Conservation (phyloP, 2,888 invertebrate genomes). For the Cataglyphis rosenhaueri region DNA sequence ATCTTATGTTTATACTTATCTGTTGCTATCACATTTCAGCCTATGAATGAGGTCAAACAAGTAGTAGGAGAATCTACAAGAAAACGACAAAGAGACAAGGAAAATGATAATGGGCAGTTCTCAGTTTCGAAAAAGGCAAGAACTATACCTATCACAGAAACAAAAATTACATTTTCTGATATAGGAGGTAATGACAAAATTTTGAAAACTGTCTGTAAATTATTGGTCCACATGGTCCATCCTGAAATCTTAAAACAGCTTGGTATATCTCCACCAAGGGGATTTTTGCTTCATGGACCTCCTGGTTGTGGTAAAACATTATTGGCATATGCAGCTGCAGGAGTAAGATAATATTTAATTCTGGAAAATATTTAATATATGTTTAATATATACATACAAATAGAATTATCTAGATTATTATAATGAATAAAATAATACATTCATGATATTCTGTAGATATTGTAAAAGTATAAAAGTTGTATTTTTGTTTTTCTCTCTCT, state of each 20-base stretch:
- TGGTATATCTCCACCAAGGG: constrained; percentile 95
- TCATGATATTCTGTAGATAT: background rate
- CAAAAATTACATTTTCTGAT: constrained; percentile 89
- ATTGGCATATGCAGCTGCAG: constrained; percentile 93
- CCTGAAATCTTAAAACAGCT: constrained; percentile 95
- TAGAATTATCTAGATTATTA: constrained; percentile 14
- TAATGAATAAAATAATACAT: constrained; percentile 1
- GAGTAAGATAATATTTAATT: constrained; percentile 86
- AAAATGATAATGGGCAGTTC: constrained; percentile 84
- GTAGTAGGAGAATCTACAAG: constrained; percentile 69
- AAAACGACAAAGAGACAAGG: constrained; percentile 84
- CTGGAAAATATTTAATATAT: background rate
- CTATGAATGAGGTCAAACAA: constrained; percentile 41
- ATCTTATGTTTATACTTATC: background rate
- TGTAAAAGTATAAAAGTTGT: constrained; percentile 1
- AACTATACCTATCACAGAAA: constrained; percentile 79
- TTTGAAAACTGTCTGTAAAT: constrained; percentile 90
- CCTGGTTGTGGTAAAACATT: constrained; percentile 97
- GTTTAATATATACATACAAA: background rate
- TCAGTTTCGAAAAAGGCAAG: constrained; percentile 77
- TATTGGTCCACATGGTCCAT: constrained; percentile 94
- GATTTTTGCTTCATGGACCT: constrained; percentile 97
- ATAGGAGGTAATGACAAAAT: constrained; percentile 93
- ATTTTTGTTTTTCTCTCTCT: too few relatives aligned
- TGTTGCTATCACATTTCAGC: constrained; percentile 40